These are phyloP conservation scores for Isichthys henryi DNA, from an alignment of 2,113 vertebrate species.

Conservation along the genomic window DNA sequence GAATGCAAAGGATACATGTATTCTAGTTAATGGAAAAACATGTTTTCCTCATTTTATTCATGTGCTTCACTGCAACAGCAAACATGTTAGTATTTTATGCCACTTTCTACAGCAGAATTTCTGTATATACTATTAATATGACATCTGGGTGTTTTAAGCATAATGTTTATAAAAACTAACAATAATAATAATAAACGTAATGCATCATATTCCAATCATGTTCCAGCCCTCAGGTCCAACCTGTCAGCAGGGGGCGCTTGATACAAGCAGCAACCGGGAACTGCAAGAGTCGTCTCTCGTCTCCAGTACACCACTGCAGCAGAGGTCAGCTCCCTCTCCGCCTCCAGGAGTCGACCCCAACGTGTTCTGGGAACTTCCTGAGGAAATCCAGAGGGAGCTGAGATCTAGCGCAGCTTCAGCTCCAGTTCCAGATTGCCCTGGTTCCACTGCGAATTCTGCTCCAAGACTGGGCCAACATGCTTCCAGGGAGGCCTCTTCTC, in stretches of 20 bases:
- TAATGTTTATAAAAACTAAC: background rate
- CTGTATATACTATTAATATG: background rate
- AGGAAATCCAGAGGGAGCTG: conserved; percentile 72
- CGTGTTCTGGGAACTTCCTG: conserved; percentile 72
- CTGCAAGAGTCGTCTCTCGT: background rate
- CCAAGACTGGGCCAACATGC: background rate
- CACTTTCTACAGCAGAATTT: background rate
- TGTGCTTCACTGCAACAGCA: background rate
- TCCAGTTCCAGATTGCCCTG: background rate
- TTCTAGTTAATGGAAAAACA: background rate
- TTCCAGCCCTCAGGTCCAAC: background rate
- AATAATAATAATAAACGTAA: background rate
- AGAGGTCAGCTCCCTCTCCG: conserved; percentile 19
- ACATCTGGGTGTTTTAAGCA: background rate
- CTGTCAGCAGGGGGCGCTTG: background rate
- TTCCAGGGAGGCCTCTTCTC: background rate
- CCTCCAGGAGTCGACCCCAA: conserved; percentile 64
- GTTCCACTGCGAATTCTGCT: background rate
- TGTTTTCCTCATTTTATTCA: background rate
- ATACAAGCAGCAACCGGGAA: background rate
- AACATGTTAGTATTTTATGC: background rate
- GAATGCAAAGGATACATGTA: background rate
- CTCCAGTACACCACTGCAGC: background rate
- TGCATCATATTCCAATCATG: background rate
- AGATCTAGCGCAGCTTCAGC: conserved; percentile 39